phyloP scores from a whole-genome alignment of 2,113 vertebrate genomes.

The Penelope pileata region DNA sequence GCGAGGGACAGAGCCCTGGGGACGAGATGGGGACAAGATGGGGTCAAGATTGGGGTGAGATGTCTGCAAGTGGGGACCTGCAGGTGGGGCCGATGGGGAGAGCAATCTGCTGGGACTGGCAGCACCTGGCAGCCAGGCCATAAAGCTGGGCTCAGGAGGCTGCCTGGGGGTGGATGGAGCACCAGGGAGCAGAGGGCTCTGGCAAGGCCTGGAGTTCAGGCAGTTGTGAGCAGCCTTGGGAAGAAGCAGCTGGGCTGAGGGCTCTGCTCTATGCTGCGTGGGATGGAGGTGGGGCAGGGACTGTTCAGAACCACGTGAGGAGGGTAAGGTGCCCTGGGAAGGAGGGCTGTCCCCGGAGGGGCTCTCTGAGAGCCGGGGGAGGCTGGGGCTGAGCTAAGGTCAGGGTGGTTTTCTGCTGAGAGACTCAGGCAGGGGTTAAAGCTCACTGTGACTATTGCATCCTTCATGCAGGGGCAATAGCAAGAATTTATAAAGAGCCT shows the following conservation, averaged over 20 bases:
- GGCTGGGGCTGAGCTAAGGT: not conserved
- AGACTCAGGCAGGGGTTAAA: not conserved
- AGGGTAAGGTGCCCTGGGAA: not conserved
- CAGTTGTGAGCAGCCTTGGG: not conserved
- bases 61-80: not conserved
- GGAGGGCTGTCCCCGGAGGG: not conserved
- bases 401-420: not conserved
- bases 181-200: not conserved
- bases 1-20: not conserved
- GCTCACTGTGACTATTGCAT: not conserved
- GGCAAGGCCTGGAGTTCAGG: accelerated
- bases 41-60: no score
- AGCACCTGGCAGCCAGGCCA: not conserved
- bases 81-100: not conserved
- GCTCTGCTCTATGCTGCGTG: accelerated
- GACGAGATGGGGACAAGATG: not conserved
- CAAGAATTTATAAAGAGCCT: not conserved
- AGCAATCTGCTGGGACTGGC: accelerated
- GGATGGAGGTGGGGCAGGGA: not conserved
- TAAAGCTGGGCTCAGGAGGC: not conserved
- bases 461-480: not conserved
- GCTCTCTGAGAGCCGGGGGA: not conserved
- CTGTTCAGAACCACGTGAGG: not conserved
- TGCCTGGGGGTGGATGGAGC: accelerated
- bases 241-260: not conserved